Percentiles rank a stretch among this genome's conserved stretches.
phyloP scores from a whole-genome alignment of 1,140 invertebrate species.

The Uloborus diversus region DNA sequence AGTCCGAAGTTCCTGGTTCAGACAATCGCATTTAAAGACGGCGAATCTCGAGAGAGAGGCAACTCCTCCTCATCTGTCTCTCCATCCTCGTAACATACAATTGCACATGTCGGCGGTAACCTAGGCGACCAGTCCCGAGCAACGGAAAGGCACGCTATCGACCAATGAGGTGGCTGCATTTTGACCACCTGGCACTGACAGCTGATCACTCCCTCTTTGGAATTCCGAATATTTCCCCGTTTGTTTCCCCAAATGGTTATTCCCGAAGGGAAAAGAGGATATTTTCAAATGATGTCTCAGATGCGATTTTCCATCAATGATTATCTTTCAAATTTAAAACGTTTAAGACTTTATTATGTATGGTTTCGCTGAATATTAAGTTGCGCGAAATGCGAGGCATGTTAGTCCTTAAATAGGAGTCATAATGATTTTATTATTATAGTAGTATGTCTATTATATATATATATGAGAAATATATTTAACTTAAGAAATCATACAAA shows the following conservation, averaged over 20 bases:
- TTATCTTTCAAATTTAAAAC: no score
- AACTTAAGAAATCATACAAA: no score
- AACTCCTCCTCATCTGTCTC: neutral
- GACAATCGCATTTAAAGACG: neutral
- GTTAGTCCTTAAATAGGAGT: no score
- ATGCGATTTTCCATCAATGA: no score
- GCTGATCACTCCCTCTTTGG: slow-evolving; percentile 47
- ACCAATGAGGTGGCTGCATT: slow-evolving; percentile 48
- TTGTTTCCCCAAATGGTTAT: slow-evolving; percentile 25
- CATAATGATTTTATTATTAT: no score
- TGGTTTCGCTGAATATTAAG: no score
- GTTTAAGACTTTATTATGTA: no score
- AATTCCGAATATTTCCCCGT: slow-evolving; percentile 40
- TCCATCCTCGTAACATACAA: slow-evolving; percentile 17
- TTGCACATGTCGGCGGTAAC: slow-evolving; percentile 52
- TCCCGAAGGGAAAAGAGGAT: neutral
- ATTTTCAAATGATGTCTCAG: neutral
- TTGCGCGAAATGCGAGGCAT: no score
- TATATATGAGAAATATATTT: no score
- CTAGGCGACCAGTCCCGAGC: slow-evolving; percentile 40
- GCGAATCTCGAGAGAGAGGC: no score
- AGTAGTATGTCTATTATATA: no score
- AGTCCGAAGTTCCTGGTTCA: no score
- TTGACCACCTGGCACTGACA: slow-evolving; percentile 53
- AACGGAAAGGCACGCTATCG: slow-evolving; percentile 39